Evolutionary conservation across 2,888 invertebrate genomes (phyloP), one percentile per base, ranked within the genome.

Genomic region (Hetaerina titia): DNA sequence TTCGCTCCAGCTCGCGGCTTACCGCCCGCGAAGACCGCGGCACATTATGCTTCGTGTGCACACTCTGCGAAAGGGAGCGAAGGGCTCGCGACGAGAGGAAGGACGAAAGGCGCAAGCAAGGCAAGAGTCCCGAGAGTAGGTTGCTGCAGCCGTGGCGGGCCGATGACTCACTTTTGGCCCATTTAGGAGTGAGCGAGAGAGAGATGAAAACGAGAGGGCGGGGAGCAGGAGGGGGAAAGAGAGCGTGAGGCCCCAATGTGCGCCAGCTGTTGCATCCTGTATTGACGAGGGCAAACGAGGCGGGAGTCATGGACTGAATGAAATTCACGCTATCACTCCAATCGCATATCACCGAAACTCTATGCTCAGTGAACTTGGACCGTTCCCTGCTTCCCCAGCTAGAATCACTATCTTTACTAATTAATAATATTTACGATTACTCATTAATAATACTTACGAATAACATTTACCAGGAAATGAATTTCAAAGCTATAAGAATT

Each of bases 231-330:
- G 89, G 22, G 58, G 45, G 88, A 56, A n/a, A 13, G 45, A 45
- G 57, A 22, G 25, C 45, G 45, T 45, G 45, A 45, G 45, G 25
- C 81, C 45, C 7, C 81, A 81, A 9, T 81, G 81, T 25, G 69
- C 25, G 81, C 81, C 81, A 81, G 81, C 81, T 81, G 81, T 81
- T 81, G 81, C 81, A 81, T 81, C 81, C 81, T 81, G 81, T 81
- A 22, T 81, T 60, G 60, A 15, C 9, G 81, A 11, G 81, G 13
- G 81, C 4, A 22, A 22, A 25, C 22, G 22, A 81, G 31, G 69
- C 8, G 69, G 69, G n/a, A 22, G n/a, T n/a, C 69, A n/a, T 6
- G n/a, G 7, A 69, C 69, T n/a, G 69, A 69, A 69, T n/a, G 69
- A 69, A 69, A 69, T 22, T 22, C 17, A 60, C 11, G 17, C 17